Conservation (phyloP, 2,113 vertebrate genomes). For the Gallinago media region DNA sequence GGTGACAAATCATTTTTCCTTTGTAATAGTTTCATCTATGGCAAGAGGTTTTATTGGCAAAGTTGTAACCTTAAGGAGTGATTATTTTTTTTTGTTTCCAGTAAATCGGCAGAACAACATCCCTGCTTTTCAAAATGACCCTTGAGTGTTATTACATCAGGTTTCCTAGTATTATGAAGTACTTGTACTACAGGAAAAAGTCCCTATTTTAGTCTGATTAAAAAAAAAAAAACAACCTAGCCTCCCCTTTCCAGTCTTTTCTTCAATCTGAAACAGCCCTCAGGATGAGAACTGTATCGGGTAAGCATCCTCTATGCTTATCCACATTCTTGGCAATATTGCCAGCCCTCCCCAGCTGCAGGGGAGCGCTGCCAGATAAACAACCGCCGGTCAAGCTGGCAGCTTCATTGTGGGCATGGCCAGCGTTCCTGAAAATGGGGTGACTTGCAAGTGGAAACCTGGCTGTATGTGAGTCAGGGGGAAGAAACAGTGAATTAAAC, state of each 20-base stretch:
- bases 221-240: neutral
- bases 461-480: neutral
- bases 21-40: neutral
- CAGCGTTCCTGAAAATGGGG: neutral
- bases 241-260: neutral
- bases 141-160: neutral
- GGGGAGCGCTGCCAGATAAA: fast-evolving
- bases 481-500: neutral
- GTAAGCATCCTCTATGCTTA: fast-evolving
- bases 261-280: fast-evolving
- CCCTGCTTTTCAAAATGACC: neutral
- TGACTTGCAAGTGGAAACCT: neutral
- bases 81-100: neutral
- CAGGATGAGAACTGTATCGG: neutral
- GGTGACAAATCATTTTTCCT: neutral
- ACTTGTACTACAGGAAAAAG: neutral
- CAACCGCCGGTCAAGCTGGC: fast-evolving
- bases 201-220: neutral
- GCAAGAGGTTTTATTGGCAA: neutral
- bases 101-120: neutral
- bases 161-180: neutral
- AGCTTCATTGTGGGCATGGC: fast-evolving
- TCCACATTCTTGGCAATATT: neutral
- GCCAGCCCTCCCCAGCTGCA: neutral
- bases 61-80: neutral